phyloP scores from a whole-genome alignment of 2,888 invertebrate genomes.

The Ophion obscuratus region DNA sequence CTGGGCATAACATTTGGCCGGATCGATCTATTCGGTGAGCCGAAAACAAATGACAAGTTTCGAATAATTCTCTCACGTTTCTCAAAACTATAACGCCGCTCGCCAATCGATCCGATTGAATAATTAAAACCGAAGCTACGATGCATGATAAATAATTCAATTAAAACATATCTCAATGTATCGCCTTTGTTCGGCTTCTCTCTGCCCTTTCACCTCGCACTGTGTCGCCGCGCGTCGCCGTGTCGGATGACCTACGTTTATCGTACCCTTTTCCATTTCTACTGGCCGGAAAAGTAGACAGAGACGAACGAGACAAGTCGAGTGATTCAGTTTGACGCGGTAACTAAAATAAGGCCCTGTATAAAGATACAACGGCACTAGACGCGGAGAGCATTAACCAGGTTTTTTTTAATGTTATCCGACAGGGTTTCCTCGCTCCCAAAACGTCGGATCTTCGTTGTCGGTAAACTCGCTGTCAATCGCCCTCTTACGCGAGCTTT shows the following conservation, averaged over 20 bases:
- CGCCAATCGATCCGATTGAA: too few relatives aligned
- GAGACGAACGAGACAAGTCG: slow-evolving; percentile 21
- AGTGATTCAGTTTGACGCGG: slow-evolving; percentile 20
- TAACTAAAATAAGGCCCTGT: background rate
- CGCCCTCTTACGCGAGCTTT: slow-evolving; percentile 26
- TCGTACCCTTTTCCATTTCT: slow-evolving; percentile 6
- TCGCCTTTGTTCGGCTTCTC: too few relatives aligned
- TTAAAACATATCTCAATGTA: too few relatives aligned
- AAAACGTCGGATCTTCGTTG: slow-evolving; percentile 26
- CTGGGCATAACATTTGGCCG: too few relatives aligned
- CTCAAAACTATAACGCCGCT: too few relatives aligned
- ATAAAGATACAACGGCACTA: slow-evolving; percentile 13
- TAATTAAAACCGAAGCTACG: too few relatives aligned
- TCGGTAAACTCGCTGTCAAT: slow-evolving; percentile 6
- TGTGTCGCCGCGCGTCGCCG: too few relatives aligned
- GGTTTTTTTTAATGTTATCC: background rate
- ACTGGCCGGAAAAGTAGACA: background rate
- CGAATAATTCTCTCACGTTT: too few relatives aligned
- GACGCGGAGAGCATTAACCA: background rate
- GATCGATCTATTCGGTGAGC: too few relatives aligned
- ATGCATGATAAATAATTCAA: too few relatives aligned
- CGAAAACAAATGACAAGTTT: too few relatives aligned
- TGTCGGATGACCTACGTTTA: background rate
- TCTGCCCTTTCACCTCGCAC: too few relatives aligned
- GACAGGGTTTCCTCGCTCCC: background rate